A percentile compares a stretch with the other conserved stretches of the same genome.
Conservation (phyloP, 23 tunicate genomes). For the Trididemnum nubilum region DNA sequence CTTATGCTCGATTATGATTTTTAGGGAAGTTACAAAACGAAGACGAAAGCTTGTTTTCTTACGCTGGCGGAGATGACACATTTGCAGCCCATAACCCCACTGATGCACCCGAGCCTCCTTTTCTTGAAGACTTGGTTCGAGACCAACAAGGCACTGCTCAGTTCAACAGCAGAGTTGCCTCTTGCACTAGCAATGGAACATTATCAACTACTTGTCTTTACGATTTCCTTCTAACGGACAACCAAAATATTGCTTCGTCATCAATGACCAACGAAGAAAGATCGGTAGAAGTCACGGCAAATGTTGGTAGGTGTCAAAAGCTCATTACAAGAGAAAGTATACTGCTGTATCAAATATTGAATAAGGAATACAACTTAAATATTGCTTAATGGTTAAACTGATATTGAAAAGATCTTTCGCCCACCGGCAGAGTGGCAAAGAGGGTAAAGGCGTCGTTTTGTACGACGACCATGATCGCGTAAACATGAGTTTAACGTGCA, state of each 20-base stretch:
- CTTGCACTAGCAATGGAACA: slow-evolving; percentile 23
- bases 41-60: slow-evolving; percentile 45
- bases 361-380: too few relatives aligned
- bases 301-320: background rate
- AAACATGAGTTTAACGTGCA: too few relatives aligned
- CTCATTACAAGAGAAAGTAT: too few relatives aligned
- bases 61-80: slow-evolving; percentile 50
- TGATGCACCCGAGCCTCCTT: slow-evolving; percentile 44
- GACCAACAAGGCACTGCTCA: slow-evolving; percentile 8
- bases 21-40: background rate
- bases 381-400: too few relatives aligned
- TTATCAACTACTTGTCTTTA: slow-evolving; percentile 47
- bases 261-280: slow-evolving; percentile 11
- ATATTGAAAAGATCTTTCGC: too few relatives aligned
- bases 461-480: too few relatives aligned
- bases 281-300: background rate
- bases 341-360: too few relatives aligned
- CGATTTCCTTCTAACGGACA: slow-evolving; percentile 37
- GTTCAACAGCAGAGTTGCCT: slow-evolving; percentile 16
- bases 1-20: too few relatives aligned
- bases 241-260: slow-evolving; percentile 31
- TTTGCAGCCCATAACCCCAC: slow-evolving; percentile 40
- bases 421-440: too few relatives aligned
- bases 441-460: too few relatives aligned
- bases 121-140: slow-evolving; percentile 48